Evolutionary conservation across 2,113 vertebrate species (phyloP).

Genomic region (Brachypodius melanocephalos): DNA sequence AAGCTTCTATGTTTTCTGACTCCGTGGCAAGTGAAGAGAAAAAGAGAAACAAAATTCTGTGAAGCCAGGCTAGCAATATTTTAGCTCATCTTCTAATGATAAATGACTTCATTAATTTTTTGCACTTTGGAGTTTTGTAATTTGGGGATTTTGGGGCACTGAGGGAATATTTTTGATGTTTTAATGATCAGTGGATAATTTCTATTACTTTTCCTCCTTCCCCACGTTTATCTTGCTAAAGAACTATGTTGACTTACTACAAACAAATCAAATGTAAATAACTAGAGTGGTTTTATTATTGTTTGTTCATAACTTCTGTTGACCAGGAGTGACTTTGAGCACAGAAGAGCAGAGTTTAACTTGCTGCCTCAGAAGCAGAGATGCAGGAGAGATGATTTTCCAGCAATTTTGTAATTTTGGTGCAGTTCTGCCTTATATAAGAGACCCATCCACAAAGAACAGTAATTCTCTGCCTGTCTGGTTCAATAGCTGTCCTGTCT

Average conservation of each 20-base stretch:
- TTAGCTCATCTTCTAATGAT: background rate
- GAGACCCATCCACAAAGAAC: background rate
- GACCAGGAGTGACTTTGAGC: background rate
- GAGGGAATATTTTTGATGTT: background rate
- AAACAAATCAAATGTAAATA: background rate
- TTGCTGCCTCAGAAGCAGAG: background rate
- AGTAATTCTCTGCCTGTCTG: background rate
- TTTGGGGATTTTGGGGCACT: background rate
- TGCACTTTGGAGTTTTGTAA: background rate
- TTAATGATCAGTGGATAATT: background rate
- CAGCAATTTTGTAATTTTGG: constrained; percentile 29
- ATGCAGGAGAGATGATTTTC: background rate
- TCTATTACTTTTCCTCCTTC: background rate
- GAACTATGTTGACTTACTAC: background rate
- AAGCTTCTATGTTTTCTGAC: background rate
- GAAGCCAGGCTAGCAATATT: background rate
- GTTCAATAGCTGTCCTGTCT: background rate
- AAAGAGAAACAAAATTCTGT: background rate
- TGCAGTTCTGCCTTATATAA: background rate
- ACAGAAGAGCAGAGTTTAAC: background rate
- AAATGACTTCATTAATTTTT: background rate
- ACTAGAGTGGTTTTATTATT: background rate
- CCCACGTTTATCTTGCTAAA: background rate
- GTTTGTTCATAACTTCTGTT: background rate
- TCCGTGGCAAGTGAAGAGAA: background rate